Base-by-base conservation (phyloP, 2,888 invertebrate species). In the Meandrusa payeni region DNA sequence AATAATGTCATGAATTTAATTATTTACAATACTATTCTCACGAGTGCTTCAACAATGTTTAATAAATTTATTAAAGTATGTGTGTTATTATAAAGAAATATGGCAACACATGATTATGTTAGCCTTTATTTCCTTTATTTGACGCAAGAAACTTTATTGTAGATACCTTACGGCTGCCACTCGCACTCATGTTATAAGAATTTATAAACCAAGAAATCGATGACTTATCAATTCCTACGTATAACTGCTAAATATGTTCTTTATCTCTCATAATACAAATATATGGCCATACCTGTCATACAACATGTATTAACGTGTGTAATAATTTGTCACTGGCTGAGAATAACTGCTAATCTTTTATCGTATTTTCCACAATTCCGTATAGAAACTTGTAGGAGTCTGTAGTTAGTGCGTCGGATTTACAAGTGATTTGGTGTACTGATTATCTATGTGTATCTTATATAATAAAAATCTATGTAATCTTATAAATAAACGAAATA, bases 61-160 rank as follows among this genome's bases (percentile, higher is more conserved):
- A n/a, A 36, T 36, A 15, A 24, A 23, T 34, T 34, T 24, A 34
- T 34, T 10, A 15, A 34, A 24, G 12, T 34, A 34, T 34, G 23
- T 23, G 17, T 3, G 12, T 34, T 9, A 15, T 36, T 24, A 36
- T 5, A 13, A 36, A 28, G 12, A 28, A 34, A 13, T 13, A 17
- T 17, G 6, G 26, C 13, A 6, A 36, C 5, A 36, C 6, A 10
- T n/a, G n/a, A 15, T 27, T 17, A 26, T 27, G 19, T 19, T n/a
- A n/a, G n/a, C n/a, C 2, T n/a, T 32, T 32, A 31, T 31, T 7
- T 20, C 2, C 29, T 17, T 29, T 13, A 13, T 34, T 34, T 17
- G 36, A 10, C 5, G 6, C 26, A 17, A 27, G 4, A 26, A 26
- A 2, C 36, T 3, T 26, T 22, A 31, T 15, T 2, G 13, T 15